Evolutionary conservation across 2,113 vertebrate genomes (phyloP), one percentile per base, ranked within the genome.

Genomic region (Zosterops lateralis): DNA sequence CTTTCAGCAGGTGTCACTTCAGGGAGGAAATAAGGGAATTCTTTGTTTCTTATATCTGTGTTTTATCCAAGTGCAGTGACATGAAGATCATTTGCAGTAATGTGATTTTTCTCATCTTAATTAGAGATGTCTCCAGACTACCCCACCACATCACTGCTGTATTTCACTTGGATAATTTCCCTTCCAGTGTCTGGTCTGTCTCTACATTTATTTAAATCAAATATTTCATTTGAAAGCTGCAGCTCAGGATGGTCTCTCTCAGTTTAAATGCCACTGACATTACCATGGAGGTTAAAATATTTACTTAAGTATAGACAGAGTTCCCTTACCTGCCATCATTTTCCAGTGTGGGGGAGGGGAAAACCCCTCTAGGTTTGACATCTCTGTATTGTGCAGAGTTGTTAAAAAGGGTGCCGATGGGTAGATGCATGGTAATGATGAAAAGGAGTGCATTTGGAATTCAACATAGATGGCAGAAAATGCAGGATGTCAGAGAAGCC

Each of bases 391-490:
- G 89, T 97, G 80, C 89, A 73, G 87, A 85, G 91, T 92, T 97
- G 84, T 97, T 97, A 94, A 95, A 92, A 98, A 96, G 88, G 64
- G 87, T 96, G 95, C 78, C 29, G 68, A 95, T 94, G 91, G 96
- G 79, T 89, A 76, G 96, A 88, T 95, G 97, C 94, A 96, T 95
- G 81, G 92, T 95, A 97, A 97, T 97, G 96, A 98, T 97, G 96
- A 95, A 97, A 97, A 96, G 66, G 81, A 90, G 87, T 44, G 62
- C 95, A 94, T 97, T 98, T 98, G 94, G 94, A 97, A 98, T 98
- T 97, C 97, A 97, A 38, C 90, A 36, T 95, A 79, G 90, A 93
- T 87, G 95, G 75, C 78, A 97, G 95, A 95, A 97, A 97, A 98
- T 95, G 89, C 86, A 90, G 95, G 91, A 89, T 98, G 98, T 98